These are phyloP conservation scores for Pangasius macronema DNA, from an alignment of 2,797 vertebrate genomes.

Conservation along the genomic window DNA sequence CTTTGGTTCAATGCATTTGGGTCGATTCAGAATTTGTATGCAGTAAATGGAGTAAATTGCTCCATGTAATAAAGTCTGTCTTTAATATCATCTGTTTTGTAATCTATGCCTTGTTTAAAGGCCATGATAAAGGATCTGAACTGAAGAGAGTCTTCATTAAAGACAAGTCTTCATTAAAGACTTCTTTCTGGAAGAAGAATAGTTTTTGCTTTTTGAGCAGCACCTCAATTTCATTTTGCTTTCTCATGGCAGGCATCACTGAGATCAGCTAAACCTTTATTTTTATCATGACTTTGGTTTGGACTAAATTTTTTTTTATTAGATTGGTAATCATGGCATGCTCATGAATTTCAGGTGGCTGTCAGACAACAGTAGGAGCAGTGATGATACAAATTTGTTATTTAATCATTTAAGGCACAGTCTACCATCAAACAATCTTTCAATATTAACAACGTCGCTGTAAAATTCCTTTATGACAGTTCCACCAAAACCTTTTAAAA, in stretches of 20 bases:
- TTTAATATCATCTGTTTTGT: not conserved
- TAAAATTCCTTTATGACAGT: not conserved
- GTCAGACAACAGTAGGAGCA: not conserved
- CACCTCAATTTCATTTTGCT: not conserved
- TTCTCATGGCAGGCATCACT: not conserved
- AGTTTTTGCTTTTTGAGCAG: too few relatives aligned
- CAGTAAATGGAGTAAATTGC: not conserved
- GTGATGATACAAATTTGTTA: not conserved
- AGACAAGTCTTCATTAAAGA: too few relatives aligned
- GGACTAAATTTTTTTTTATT: not conserved
- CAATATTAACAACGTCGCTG: not conserved
- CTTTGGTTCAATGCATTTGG: not conserved
- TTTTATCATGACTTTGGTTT: not conserved
- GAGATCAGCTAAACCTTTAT: not conserved
- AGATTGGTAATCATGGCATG: not conserved
- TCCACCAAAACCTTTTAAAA: not conserved
- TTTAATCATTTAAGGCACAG: not conserved
- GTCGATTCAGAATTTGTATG: not conserved
- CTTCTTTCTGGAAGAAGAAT: not conserved
- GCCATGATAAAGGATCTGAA: too few relatives aligned
- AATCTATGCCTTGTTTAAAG: not conserved
- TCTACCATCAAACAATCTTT: not conserved
- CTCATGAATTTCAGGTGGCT: not conserved
- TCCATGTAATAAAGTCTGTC: not conserved
- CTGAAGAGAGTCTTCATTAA: too few relatives aligned